phyloP scores from a whole-genome alignment of 2,797 vertebrate genomes.

The Hephaestus fuliginosus region DNA sequence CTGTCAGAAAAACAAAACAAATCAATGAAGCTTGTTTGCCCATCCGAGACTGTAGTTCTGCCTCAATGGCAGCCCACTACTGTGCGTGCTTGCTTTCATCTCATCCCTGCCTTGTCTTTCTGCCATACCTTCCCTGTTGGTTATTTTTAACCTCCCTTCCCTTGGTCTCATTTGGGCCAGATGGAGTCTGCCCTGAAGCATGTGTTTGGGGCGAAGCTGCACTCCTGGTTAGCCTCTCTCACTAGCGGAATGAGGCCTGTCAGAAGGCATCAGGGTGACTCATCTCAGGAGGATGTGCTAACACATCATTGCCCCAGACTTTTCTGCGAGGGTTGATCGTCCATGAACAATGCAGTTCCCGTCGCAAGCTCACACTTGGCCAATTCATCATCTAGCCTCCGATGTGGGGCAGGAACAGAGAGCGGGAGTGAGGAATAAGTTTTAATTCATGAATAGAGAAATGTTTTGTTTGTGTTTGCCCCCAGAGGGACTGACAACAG shows the following conservation, averaged over 20 bases:
- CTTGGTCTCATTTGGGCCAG: conserved; percentile 80
- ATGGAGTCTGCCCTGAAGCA: conserved; percentile 81
- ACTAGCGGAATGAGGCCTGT: conserved; percentile 82
- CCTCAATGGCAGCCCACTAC: conserved; percentile 52
- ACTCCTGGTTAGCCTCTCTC: conserved; percentile 80
- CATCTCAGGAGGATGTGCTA: conserved; percentile 80
- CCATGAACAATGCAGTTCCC: conserved; percentile 81
- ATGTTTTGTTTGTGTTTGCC: conserved; percentile 49
- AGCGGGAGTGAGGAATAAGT: conserved; percentile 38
- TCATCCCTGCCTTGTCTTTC: conserved; percentile 68
- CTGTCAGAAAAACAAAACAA: conserved; percentile 69
- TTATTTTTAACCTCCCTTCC: conserved; percentile 80
- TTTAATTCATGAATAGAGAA: conserved; percentile 63
- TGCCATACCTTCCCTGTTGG: conserved; percentile 78
- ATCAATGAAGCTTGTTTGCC: conserved; percentile 71
- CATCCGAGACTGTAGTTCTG: conserved; percentile 55
- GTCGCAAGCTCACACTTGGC: conserved; percentile 69
- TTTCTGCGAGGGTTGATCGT: conserved; percentile 77
- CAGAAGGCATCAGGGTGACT: conserved; percentile 84
- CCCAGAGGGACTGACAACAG: conserved; percentile 32
- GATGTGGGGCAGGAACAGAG: conserved; percentile 12
- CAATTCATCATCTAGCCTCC: conserved; percentile 76
- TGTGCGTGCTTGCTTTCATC: conserved; percentile 63
- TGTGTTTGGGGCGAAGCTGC: conserved; percentile 79
- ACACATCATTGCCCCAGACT: conserved; percentile 81